These are phyloP conservation scores for Gymnosoma rotundatum DNA, from an alignment of 2,888 invertebrate genomes.

Conservation along the genomic window DNA sequence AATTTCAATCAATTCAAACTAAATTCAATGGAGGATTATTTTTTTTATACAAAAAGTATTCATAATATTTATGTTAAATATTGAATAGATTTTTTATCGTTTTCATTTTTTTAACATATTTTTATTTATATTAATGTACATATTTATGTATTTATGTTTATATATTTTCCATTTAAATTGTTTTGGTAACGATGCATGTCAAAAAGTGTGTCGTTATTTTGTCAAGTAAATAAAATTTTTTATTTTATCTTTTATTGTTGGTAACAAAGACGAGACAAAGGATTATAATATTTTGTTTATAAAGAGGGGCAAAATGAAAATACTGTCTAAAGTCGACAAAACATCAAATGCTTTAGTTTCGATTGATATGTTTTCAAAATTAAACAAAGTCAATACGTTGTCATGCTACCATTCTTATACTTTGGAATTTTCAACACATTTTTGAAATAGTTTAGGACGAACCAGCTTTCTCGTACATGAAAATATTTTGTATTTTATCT, in stretches of 20 bases:
- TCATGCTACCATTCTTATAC: slow-evolving; percentile 33
- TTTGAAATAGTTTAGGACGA: too few species aligned
- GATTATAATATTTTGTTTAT: slow-evolving; percentile 8
- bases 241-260: slow-evolving; percentile 39
- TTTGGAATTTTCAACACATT: not conserved
- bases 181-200: slow-evolving; percentile 50
- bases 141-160: too few species aligned
- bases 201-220: slow-evolving; percentile 61
- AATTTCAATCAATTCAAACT: too few species aligned
- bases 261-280: slow-evolving; percentile 38
- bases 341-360: not conserved
- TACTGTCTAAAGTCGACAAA: not conserved
- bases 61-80: slow-evolving; percentile 40
- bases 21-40: too few species aligned
- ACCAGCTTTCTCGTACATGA: too few species aligned
- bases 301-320: not conserved
- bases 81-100: slow-evolving; percentile 25
- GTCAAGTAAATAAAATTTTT: slow-evolving; percentile 50
- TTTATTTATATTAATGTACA: not conserved
- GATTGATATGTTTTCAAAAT: slow-evolving; percentile 57
- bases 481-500: too few species aligned
- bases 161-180: not conserved
- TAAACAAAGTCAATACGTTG: slow-evolving; percentile 52
- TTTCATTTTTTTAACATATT: not conserved
- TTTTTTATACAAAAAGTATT: not conserved